Evolutionary conservation across 2,888 invertebrate species (phyloP).

Genomic region (Agelastica alni): DNA sequence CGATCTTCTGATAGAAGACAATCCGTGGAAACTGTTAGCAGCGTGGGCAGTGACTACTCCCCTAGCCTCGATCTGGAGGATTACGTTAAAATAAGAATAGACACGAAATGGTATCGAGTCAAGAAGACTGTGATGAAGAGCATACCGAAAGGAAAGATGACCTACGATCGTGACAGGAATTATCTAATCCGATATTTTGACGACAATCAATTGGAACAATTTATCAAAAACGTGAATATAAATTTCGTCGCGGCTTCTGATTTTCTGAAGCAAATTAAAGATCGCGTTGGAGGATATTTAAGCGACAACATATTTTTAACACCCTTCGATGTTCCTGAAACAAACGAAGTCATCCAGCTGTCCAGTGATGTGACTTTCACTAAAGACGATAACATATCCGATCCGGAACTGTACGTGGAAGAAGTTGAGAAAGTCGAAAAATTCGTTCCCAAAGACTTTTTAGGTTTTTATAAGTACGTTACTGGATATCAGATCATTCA

Average conservation of each 20-base stretch:
- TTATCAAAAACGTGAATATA: constrained; percentile 33
- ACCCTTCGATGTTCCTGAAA: constrained; percentile 17
- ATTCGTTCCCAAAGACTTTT: constrained; percentile 41
- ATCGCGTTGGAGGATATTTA: constrained; percentile 7
- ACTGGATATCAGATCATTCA: constrained; percentile 47
- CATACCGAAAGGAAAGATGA: constrained; percentile 42
- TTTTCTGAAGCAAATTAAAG: constrained; percentile 18
- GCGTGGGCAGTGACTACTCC: constrained; percentile 26
- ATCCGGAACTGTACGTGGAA: constrained; percentile 42
- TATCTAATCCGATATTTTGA: constrained; percentile 42
- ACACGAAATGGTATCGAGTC: constrained; percentile 28
- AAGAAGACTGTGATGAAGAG: constrained; percentile 22
- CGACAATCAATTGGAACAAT: constrained; percentile 40
- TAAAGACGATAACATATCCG: constrained; percentile 35
- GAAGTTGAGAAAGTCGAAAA: constrained; percentile 41
- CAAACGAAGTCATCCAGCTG: constrained; percentile 36
- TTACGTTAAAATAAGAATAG: constrained; percentile 25
- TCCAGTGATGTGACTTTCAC: constrained; percentile 36
- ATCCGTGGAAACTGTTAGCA: constrained; percentile 29
- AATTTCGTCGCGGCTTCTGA: constrained; percentile 15
- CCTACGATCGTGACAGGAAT: constrained; percentile 38
- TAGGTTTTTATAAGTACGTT: constrained; percentile 45
- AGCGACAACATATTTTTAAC: constrained; percentile 18
- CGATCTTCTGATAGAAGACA: constrained; percentile 16
- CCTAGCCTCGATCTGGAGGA: constrained; percentile 15